A percentile compares a stretch with the other conserved stretches of the same genome.
These are phyloP conservation scores for Meloidogyne exigua DNA, from an alignment of 1,140 invertebrate genomes.

Conservation along the genomic window DNA sequence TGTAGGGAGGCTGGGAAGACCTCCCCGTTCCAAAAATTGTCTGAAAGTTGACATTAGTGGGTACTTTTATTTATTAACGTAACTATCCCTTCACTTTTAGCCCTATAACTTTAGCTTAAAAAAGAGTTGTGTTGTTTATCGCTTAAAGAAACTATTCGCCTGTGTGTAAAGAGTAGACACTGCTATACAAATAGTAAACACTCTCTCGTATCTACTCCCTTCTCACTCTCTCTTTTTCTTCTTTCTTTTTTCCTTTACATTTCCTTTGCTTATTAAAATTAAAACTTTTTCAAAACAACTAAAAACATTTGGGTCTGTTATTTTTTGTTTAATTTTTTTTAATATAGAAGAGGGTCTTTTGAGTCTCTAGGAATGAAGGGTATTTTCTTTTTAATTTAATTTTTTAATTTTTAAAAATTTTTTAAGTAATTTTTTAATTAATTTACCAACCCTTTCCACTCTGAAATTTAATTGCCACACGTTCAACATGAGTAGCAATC, in stretches of 20 bases:
- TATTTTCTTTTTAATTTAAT: not conserved
- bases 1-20: not conserved
- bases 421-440: not conserved
- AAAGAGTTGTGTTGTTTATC: too few species aligned
- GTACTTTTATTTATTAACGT: not conserved
- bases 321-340: not conserved
- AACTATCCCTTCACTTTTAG: too few species aligned
- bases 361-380: too few species aligned
- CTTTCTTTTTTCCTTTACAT: not conserved
- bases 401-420: too few species aligned
- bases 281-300: too few species aligned
- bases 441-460: not conserved
- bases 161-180: not conserved
- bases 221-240: not conserved
- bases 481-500: constrained; percentile 9
- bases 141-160: not conserved
- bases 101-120: not conserved
- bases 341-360: too few species aligned
- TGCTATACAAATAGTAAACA: not conserved
- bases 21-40: not conserved
- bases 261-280: too few species aligned
- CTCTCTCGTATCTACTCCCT: too few species aligned
- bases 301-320: not conserved
- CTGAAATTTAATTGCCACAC: constrained; percentile 1
- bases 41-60: not conserved